These are phyloP conservation scores for Diachrysia chrysitis DNA, from an alignment of 2,888 invertebrate species.

Conservation along the genomic window DNA sequence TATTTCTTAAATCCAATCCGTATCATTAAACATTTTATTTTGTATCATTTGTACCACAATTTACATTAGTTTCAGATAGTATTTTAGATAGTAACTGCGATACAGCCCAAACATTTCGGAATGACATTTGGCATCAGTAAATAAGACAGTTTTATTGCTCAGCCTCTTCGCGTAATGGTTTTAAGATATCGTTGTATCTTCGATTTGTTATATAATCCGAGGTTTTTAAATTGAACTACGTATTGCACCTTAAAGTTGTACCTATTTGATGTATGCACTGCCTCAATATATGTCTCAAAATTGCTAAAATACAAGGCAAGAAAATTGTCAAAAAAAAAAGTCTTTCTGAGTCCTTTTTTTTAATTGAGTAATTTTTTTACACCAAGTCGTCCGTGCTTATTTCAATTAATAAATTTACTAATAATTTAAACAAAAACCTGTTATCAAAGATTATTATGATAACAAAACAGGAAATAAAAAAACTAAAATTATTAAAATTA, in stretches of 20 bases:
- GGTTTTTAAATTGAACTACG: background rate
- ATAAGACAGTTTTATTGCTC: slow-evolving; percentile 34
- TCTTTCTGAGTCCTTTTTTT: too few species aligned
- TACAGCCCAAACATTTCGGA: slow-evolving; percentile 23
- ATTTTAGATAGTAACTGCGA: slow-evolving; percentile 10
- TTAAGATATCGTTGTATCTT: slow-evolving; percentile 30
- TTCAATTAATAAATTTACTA: too few species aligned
- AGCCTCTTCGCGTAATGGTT: slow-evolving; percentile 26
- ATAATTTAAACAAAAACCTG: too few species aligned
- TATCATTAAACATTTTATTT: background rate
- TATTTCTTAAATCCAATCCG: background rate
- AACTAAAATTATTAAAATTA: too few species aligned
- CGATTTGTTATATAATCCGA: slow-evolving; percentile 31
- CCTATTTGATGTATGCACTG: background rate
- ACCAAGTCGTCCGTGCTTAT: too few species aligned
- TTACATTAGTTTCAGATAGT: slow-evolving; percentile 4
- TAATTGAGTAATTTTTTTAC: too few species aligned
- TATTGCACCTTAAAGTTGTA: background rate
- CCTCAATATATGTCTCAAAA: background rate
- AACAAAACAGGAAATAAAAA: too few species aligned
- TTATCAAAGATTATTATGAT: too few species aligned
- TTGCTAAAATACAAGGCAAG: too few species aligned
- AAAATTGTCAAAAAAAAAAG: too few species aligned
- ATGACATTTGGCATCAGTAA: slow-evolving; percentile 25
- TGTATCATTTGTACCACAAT: background rate